Base-by-base conservation (phyloP, 2,113 vertebrate species). In the Halichoeres trimaculatus region DNA sequence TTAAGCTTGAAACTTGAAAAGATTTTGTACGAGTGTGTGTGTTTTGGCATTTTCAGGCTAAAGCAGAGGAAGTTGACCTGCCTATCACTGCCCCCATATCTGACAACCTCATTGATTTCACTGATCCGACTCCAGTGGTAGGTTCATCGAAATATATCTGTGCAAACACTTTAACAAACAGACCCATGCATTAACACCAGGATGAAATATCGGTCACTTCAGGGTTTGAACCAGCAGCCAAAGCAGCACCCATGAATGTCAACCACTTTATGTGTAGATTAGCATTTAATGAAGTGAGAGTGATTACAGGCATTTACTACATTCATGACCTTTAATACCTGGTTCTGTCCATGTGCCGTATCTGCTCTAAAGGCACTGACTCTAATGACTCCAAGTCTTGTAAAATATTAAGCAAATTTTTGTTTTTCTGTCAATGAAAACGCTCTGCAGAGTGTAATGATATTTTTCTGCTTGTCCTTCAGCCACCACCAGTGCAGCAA, bases 61-160 rank as follows among this genome's bases (percentile, higher is more conserved):
- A 93, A 90, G 78, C 93, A 48, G 96, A 96, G 67, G 96, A 95
- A 59, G 84, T 86, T 63, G 96, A 98, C 69, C 86, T 87, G 74
- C 91, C 91, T 63, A 73, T 89, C 23, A 0, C 40, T 8, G 80
- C 91, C 52, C 87, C 90, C 16, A 76, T 93, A 53, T 91, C 95
- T 34, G 96, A 98, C 81, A 98, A 98, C 94, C 94, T 99, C 74
- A 97, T 97, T 58, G 97, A 99, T 86, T 96, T 96, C 89, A 94
- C 95, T n/a, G 96, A 97, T 85, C 89, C 91, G 11, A 69, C 88
- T 62, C 93, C 96, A 70, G 91, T 88, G 84, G 97, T 97, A 94
- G 94, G 89, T 85, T 1, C 20, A 36, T 19, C 23, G 10, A 52
- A 23, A 26, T 45, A 20, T 19, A 2, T 34, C 34, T 45, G 10